Base-by-base conservation (phyloP, 2,113 vertebrate genomes). In the Colistium nudipinnis region DNA sequence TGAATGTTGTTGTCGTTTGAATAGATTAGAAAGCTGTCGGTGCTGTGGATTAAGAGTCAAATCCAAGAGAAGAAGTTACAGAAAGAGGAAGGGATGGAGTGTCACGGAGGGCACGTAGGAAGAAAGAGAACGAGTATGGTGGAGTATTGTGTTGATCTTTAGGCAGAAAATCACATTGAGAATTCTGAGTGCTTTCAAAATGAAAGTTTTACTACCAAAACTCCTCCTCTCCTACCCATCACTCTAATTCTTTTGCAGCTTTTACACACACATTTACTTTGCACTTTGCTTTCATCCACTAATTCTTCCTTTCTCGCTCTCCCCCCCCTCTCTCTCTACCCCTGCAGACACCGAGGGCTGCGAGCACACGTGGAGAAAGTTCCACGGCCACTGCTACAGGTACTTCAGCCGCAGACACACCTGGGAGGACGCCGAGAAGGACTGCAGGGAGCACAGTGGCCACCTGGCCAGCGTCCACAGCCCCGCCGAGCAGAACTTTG, bases 361-460 rank as follows among this genome's bases (percentile, higher is more conserved):
- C 0, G 96, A 97, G 52, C 95, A 93, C 49, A 93, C 92, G 17
- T 98, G 96, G 96, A 94, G 94, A 87, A 98, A 98, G 90, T 98
- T 97, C 88, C 96, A 96, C 22, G 96, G 95, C 3, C 95, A 96
- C 85, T 98, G 96, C 81, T 98, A 97, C 85, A 91, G 94, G 7
- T 96, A 95, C 81, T 96, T 97, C 17, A 78, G 94, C 2, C 95
- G 94, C 47, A 92, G 96, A 28, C 94, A 96, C 72, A 94, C 95
- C 0, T 97, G 96, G 96, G 96, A 97, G 84, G 96, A 98, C 0
- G 96, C 95, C 0, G 96, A 98, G 81, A 92, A 95, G 43, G 96
- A 97, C 54, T 98, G 96, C 63, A 94, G 96, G 0, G 94, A 94
- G 51, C 93, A 96, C 6, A 92, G 93, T 0, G 95, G 94, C 0